phyloP scores from a whole-genome alignment of 2,888 invertebrate species.

The Drosophila fulvimacula region DNA sequence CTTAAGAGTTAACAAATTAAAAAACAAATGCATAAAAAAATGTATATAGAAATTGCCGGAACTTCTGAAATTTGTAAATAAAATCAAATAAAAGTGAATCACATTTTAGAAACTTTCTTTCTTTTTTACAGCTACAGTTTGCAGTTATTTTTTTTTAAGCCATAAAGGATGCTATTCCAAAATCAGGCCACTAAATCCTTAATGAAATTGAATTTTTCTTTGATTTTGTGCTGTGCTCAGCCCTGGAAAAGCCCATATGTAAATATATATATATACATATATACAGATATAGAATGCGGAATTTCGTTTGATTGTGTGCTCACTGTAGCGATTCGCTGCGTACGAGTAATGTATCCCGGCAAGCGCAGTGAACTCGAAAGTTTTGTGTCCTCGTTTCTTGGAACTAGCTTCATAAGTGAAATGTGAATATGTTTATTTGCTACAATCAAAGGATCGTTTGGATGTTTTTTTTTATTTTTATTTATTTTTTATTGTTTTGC shows the following conservation, averaged over 20 bases:
- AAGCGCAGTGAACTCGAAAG: slow-evolving; percentile 7
- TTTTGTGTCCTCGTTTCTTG: slow-evolving; percentile 8
- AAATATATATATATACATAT: not conserved
- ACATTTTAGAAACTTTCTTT: not conserved
- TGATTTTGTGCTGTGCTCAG: slow-evolving; percentile 8
- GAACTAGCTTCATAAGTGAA: slow-evolving; percentile 9
- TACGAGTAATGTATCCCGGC: slow-evolving; percentile 9
- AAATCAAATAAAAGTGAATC: not conserved
- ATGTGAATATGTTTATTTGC: slow-evolving; percentile 8
- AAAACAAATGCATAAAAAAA: not conserved
- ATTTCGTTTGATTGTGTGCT: slow-evolving; percentile 2
- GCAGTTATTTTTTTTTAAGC: not conserved
- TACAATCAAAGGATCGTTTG: not conserved
- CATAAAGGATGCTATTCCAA: not conserved
- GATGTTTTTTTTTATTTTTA: not conserved
- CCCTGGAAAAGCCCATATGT: slow-evolving; percentile 2
- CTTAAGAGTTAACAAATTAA: not conserved
- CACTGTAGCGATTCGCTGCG: not conserved
- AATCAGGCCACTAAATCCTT: slow-evolving; percentile 1
- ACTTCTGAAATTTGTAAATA: not conserved
- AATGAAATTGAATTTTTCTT: slow-evolving; percentile 1
- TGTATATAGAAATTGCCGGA: not conserved
- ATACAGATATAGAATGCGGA: not conserved
- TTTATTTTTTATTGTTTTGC: not conserved
- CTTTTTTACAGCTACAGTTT: not conserved